Percentiles rank a stretch among this genome's conserved stretches.
Conservation (phyloP, 1,140 invertebrate genomes). For the Formica selysi region DNA sequence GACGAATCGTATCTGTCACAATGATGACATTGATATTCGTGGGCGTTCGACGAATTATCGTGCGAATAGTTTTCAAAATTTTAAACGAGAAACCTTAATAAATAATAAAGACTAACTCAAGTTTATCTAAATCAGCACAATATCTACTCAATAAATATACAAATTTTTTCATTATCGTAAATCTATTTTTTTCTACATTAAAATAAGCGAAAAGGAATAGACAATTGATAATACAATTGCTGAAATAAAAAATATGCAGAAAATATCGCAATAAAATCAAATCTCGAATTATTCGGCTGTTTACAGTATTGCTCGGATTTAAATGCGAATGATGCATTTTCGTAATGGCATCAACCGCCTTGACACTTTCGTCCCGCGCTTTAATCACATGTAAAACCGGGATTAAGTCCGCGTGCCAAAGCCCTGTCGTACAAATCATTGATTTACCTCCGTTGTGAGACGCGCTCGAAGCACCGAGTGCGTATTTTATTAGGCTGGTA, state of each 20-base stretch:
- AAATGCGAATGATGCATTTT: constrained; percentile 5
- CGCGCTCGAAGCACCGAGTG: constrained; percentile 54
- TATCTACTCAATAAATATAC: background rate
- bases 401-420: constrained; percentile 70
- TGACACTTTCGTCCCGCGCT: constrained; percentile 57
- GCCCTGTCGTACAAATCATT: constrained; percentile 73
- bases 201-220: background rate
- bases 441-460: constrained; percentile 74
- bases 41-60: background rate
- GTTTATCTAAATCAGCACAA: background rate
- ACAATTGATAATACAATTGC: background rate
- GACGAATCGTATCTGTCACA: constrained; percentile 16
- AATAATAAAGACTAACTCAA: background rate
- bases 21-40: background rate
- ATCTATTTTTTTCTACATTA: background rate
- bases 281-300: background rate
- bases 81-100: background rate
- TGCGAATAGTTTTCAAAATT: background rate
- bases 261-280: background rate
- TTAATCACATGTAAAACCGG: constrained; percentile 79
- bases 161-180: background rate
- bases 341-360: constrained; percentile 65
- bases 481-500: constrained; percentile 73
- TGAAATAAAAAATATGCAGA: background rate
- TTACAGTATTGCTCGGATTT: constrained; percentile 1